phyloP scores from a whole-genome alignment of 2,888 invertebrate genomes.

The Harpagoxenus sublaevis region DNA sequence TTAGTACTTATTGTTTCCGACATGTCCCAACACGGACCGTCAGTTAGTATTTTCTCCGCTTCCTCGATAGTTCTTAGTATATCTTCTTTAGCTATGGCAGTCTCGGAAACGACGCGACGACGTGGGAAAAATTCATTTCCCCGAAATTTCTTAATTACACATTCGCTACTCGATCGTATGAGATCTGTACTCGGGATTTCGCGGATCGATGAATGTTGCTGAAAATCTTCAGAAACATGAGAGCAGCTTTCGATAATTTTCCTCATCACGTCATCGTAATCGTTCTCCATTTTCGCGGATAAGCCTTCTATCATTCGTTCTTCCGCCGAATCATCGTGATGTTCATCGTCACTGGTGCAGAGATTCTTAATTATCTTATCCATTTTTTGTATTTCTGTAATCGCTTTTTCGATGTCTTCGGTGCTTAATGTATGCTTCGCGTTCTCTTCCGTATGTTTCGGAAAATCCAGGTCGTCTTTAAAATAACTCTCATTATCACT shows the following conservation, averaged over 20 bases:
- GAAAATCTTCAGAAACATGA: neutral
- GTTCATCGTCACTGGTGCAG: constrained; percentile 3
- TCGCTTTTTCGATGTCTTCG: neutral
- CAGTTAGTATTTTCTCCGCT: constrained; percentile 33
- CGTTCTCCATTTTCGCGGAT: constrained; percentile 10
- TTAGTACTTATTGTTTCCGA: neutral
- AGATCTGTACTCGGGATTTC: neutral
- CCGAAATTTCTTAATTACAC: neutral
- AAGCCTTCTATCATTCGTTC: constrained; percentile 14
- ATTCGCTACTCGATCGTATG: constrained; percentile 7
- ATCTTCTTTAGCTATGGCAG: constrained; percentile 36
- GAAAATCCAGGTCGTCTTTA: neutral
- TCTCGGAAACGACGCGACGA: constrained; percentile 20
- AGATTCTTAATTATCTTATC: constrained; percentile 13
- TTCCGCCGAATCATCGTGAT: constrained; percentile 7
- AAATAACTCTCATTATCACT: neutral
- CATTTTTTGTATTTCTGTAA: constrained; percentile 19
- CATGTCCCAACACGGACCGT: constrained; percentile 1
- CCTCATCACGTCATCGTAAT: constrained; percentile 19
- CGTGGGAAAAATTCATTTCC: neutral
- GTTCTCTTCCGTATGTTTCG: neutral
- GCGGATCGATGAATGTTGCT: neutral
- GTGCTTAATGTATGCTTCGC: neutral
- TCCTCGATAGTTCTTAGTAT: constrained; percentile 36
- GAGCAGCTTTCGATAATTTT: constrained; percentile 30